Evolutionary conservation across 1,140 invertebrate species (phyloP).

Genomic region (Parasteatoda tepidariorum): DNA sequence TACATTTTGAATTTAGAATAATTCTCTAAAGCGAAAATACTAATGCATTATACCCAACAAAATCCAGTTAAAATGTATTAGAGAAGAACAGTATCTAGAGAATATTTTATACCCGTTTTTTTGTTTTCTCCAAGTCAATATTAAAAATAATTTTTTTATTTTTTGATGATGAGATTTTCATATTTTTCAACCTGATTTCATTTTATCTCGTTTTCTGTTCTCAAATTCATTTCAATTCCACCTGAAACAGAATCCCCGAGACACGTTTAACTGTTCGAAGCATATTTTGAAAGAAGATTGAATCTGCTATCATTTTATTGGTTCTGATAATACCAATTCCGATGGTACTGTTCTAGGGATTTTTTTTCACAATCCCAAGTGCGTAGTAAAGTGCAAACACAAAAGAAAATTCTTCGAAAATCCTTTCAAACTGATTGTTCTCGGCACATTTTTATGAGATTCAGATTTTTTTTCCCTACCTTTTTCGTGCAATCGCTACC

Average conservation of each 20-base stretch:
- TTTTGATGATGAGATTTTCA: too few species aligned
- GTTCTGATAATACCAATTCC: background rate
- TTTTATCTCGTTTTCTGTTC: background rate
- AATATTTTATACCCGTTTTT: too few species aligned
- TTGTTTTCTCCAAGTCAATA: too few species aligned
- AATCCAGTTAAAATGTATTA: too few species aligned
- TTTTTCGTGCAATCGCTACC: background rate
- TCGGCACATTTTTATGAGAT: constrained; percentile 7
- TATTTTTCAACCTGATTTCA: background rate
- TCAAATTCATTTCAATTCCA: background rate
- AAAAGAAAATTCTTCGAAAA: constrained; percentile 3
- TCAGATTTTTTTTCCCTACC: background rate
- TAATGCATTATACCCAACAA: too few species aligned
- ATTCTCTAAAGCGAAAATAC: too few species aligned
- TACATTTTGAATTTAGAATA: too few species aligned
- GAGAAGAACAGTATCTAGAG: too few species aligned
- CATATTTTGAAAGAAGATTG: background rate
- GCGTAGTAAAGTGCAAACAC: background rate
- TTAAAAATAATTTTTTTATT: too few species aligned
- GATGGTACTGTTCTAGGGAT: background rate
- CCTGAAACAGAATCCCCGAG: background rate
- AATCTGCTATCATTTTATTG: background rate
- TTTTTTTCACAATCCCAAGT: background rate
- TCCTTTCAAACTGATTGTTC: constrained; percentile 44
- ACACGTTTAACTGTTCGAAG: background rate